Conservation (phyloP, 2,888 invertebrate species). For the Agrenia bidenticulata region DNA sequence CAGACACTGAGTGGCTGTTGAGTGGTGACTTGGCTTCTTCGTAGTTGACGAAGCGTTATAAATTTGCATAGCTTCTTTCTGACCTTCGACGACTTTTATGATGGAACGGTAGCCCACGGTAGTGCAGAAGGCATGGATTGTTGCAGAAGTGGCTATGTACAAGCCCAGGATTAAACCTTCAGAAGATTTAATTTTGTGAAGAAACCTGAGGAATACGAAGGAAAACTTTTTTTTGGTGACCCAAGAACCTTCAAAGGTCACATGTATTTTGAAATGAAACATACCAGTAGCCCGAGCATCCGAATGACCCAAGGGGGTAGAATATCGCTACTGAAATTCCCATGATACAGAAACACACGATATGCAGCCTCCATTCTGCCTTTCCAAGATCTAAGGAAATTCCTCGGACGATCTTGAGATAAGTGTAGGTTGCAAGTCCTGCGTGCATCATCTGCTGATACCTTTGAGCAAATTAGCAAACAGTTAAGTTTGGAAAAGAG, state of each 20-base stretch:
- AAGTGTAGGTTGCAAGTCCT: constrained; percentile 24
- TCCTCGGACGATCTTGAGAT: constrained; percentile 22
- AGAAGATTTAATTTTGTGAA: constrained; percentile 4
- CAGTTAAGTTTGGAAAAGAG: constrained; percentile 2
- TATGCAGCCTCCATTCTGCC: constrained; percentile 30
- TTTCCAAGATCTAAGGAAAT: constrained; percentile 21
- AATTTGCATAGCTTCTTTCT: neutral
- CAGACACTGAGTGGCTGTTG: constrained; percentile 24
- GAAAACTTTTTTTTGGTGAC: neutral
- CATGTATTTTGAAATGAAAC: too few relatives aligned
- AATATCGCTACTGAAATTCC: constrained; percentile 5
- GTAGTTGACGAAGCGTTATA: neutral
- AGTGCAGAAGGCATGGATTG: constrained; percentile 20
- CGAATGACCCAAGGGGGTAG: constrained; percentile 23
- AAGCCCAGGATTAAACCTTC: constrained; percentile 13
- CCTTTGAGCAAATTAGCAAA: neutral
- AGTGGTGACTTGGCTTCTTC: neutral
- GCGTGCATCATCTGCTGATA: constrained; percentile 36
- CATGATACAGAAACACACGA: neutral
- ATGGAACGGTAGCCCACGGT: constrained; percentile 24
- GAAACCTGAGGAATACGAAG: constrained; percentile 17
- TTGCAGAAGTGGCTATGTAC: neutral
- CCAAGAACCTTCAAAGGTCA: neutral
- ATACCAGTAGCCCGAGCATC: constrained; percentile 32
- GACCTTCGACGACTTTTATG: neutral